Percentiles rank a stretch among this genome's conserved stretches.
Evolutionary conservation across 1,140 invertebrate species (phyloP).

Genomic region (Brachionus manjavacas): DNA sequence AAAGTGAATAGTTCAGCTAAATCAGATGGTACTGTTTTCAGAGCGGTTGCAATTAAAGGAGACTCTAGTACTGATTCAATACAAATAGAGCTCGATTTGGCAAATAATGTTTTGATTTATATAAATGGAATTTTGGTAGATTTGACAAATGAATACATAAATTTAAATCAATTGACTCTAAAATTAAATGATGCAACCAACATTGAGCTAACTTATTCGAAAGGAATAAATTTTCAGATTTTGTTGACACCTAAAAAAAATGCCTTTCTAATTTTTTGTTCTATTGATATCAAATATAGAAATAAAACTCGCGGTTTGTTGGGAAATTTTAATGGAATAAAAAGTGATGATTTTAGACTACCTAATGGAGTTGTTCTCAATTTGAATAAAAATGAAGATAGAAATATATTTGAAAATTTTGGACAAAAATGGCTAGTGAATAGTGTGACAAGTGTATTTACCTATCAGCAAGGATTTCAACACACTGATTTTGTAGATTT

Average conservation of each 20-base stretch:
- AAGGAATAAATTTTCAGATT: neutral
- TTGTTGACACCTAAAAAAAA: neutral
- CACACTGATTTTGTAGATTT: neutral
- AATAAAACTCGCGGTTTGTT: conserved; percentile 46
- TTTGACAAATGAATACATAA: neutral
- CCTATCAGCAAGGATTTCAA: neutral
- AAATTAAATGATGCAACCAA: neutral
- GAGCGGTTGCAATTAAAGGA: conserved; percentile 44
- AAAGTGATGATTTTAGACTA: conserved; percentile 45
- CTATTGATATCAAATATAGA: conserved; percentile 33
- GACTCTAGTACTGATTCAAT: neutral
- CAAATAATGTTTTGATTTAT: neutral
- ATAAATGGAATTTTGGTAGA: neutral
- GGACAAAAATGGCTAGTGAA: conserved; percentile 43
- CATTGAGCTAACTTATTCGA: neutral
- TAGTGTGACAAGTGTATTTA: neutral
- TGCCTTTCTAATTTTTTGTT: conserved; percentile 31
- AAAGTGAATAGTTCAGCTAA: neutral
- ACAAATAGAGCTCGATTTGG: conserved; percentile 42
- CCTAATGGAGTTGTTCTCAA: conserved; percentile 45
- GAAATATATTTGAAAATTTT: conserved; percentile 46
- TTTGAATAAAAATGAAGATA: conserved; percentile 39
- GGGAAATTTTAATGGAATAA: conserved; percentile 46
- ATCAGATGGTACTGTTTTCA: conserved; percentile 44
- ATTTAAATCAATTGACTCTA: neutral